These are phyloP conservation scores for Crotalus helleri DNA, from an alignment of 2,113 vertebrate genomes.

Conservation along the genomic window DNA sequence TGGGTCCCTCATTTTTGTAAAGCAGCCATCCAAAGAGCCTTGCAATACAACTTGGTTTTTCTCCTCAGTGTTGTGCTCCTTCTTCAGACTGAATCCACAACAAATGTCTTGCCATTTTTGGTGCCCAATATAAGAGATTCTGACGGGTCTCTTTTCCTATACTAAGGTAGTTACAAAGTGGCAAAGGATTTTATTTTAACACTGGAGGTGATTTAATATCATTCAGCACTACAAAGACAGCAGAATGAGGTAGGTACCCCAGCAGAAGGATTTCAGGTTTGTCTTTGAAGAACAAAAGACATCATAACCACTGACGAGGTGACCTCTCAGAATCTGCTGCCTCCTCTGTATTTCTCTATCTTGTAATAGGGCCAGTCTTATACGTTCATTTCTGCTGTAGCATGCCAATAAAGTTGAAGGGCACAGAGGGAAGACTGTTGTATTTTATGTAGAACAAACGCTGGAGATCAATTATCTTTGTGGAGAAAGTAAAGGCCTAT, in stretches of 20 bases:
- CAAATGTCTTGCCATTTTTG: not conserved
- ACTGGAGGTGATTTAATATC: not conserved
- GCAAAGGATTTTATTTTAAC: not conserved
- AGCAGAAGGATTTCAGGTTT: not conserved
- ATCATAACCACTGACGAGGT: not conserved
- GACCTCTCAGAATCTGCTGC: not conserved
- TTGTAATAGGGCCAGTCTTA: constrained; percentile 27
- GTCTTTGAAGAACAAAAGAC: not conserved
- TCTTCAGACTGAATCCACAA: not conserved
- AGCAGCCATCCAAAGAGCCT: not conserved
- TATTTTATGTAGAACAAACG: not conserved
- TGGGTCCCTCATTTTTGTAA: not conserved
- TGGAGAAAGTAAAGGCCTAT: not conserved
- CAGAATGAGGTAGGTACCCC: not conserved
- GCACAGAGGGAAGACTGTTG: accelerated
- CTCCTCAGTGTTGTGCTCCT: not conserved
- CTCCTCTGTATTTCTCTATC: not conserved
- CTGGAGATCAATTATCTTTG: not conserved
- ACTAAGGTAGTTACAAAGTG: not conserved
- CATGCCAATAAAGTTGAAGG: constrained; percentile 8
- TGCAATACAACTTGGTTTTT: not conserved
- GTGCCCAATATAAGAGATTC: not conserved
- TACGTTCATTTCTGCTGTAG: not conserved
- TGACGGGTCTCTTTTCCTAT: not conserved
- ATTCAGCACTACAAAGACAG: not conserved